Evolutionary conservation across 2,888 invertebrate genomes (phyloP), one percentile per base, ranked within the genome.

Genomic region (Atherix ibis): DNA sequence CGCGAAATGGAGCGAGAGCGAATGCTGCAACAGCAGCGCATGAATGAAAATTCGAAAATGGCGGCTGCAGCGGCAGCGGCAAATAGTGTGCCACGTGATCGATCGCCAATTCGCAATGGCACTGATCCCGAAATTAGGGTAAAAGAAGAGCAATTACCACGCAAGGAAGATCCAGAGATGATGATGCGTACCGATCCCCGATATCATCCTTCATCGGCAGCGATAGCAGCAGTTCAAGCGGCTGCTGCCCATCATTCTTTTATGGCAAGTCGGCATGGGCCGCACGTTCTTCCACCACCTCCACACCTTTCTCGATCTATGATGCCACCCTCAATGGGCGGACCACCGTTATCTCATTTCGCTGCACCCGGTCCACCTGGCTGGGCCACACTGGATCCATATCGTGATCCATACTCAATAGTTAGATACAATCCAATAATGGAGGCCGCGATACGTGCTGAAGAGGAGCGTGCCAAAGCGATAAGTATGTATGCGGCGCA

Each of bases 401-500:
- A 77, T 63, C 69, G 76, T 34, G 68, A 69, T 50, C 66, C 70
- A 18, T 81, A 78, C 56, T 75, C 78, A 26, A 67, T 82, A 43
- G 63, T 76, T 56, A 71, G 81, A 35, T 82, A 80, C 56, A 81
- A 80, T 54, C 81, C 83, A 14, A 63, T 84, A 19, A 73, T 84
- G 64, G 81, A 82, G 47, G 80, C 76, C 10, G 79, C 79, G 14
- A 72, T 77, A 52, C 68, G 80, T 35, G 78, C 74, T 29, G 81
- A 82, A 52, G 82, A 83, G 48, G 78, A 83, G 55, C 72, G 82
- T 39, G 78, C 75, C 27, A 83, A 82, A 59, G 71, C 82, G 51
- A 71, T 76, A 51, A 73, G 70, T 45, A 73, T 77, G 42, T 81
- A 80, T 60, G 70, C 73, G 37, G 70, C 68, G 37, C 73, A 73